Evolutionary conservation across 2,113 vertebrate species (phyloP), one percentile per base, ranked within the genome.

Genomic region (Sylvilagus bachmani): DNA sequence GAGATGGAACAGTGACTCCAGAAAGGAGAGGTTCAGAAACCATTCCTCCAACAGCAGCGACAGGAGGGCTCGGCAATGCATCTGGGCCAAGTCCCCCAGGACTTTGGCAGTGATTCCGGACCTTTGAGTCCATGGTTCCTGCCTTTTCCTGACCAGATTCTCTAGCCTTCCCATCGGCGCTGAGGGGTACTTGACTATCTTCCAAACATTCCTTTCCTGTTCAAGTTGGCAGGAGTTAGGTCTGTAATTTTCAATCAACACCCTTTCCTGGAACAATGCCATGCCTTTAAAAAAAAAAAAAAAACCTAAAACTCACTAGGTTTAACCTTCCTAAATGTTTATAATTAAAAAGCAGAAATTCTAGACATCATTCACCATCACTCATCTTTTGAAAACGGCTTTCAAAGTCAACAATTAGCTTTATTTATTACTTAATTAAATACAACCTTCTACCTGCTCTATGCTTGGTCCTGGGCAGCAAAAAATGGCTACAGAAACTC

Each of bases 201-300:
- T 94, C 88, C 89, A 96, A 44, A 86, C 87, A 84, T 92, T 90
- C 44, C 24, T 88, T 93, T 70, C 83, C 51, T 95, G 94, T 53
- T 95, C 91, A 93, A 79, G 25, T 16, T 93, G 81, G 81, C 77
- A 70, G 36, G 67, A 96, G 85, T 92, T 71, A 84, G 67, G 29
- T 29, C 81, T 92, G 4, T 77, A 77, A 90, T 93, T 92, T 85
- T 92, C 67, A 88, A 81, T 27, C 14, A 83, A 89, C 62, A 89
- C 78, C 31, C 69, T 71, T 89, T 85, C 64, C 77, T 67, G 64
- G 77, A 93, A 91, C 64, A 93, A 86, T 38, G 13, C 69, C n/a
- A 55, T 17, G 10, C 44, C n/a, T 36, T 88, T 31, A 3, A 21
- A 21, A 21, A 66, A 66, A 66, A 66, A 66, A 66, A 66, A 66